These are phyloP conservation scores for Mylabris sibirica DNA, from an alignment of 2,888 invertebrate genomes.

Conservation along the genomic window DNA sequence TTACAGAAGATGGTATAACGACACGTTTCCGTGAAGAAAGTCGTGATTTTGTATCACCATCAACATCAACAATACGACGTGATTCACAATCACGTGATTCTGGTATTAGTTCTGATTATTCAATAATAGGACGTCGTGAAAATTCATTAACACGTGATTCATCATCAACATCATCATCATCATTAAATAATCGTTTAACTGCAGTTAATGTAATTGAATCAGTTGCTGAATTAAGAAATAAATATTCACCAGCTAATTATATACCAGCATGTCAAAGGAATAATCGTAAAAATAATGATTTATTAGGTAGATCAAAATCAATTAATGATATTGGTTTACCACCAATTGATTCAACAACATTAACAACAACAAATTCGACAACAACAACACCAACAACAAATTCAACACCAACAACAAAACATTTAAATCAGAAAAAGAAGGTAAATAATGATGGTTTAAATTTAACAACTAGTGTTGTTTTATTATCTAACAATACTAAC, in stretches of 20 bases:
- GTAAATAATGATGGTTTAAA: slow-evolving; percentile 51
- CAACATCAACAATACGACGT: not conserved
- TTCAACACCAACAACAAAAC: slow-evolving; percentile 54
- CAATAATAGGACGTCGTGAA: slow-evolving; percentile 62
- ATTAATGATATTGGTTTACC: slow-evolving; percentile 67
- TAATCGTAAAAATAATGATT: not conserved
- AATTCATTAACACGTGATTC: slow-evolving; percentile 53
- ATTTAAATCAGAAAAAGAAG: slow-evolving; percentile 54
- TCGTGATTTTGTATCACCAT: slow-evolving; percentile 50
- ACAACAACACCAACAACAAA: slow-evolving; percentile 54
- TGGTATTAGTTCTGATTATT: slow-evolving; percentile 49
- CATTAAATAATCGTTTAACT: slow-evolving; percentile 40
- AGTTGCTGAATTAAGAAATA: slow-evolving; percentile 73
- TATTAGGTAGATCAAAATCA: slow-evolving; percentile 62
- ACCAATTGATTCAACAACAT: slow-evolving; percentile 54
- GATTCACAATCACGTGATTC: slow-evolving; percentile 47
- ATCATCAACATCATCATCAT: no score
- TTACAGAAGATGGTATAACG: slow-evolving; percentile 60
- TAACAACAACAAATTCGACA: slow-evolving; percentile 46
- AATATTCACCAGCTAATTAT: slow-evolving; percentile 79
- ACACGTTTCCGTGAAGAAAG: slow-evolving; percentile 61
- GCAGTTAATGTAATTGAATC: slow-evolving; percentile 56
- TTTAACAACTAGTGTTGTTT: slow-evolving; percentile 52
- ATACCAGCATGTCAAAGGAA: slow-evolving; percentile 64
- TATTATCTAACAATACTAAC: slow-evolving; percentile 59